Percentiles rank a stretch among this genome's conserved stretches.
Conservation (phyloP, 2,888 invertebrate species). For the Mesorhabditis belari region DNA sequence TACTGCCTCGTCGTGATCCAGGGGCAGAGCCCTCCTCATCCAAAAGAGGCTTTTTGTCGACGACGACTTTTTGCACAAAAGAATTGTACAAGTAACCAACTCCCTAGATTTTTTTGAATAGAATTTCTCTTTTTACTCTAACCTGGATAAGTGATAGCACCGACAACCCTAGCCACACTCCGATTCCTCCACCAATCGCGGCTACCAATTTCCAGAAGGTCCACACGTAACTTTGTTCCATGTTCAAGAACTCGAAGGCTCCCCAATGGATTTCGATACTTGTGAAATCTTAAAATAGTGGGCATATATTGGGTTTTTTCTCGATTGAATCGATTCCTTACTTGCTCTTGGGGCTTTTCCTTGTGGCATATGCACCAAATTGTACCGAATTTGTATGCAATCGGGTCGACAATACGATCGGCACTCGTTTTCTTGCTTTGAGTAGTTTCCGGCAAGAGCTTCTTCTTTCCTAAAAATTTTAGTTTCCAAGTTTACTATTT, state of each 20-base stretch:
- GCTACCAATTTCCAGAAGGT: constrained; percentile 43
- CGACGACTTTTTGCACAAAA: constrained; percentile 34
- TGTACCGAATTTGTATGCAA: constrained; percentile 44
- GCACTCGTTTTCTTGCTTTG: constrained; percentile 44
- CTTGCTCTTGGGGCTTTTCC: constrained; percentile 43
- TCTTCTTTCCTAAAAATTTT: not conserved
- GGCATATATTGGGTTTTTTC: constrained; percentile 3
- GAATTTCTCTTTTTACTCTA: not conserved
- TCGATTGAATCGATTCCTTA: constrained; percentile 7
- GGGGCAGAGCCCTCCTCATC: not conserved
- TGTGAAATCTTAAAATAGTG: constrained; percentile 34
- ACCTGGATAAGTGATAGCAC: constrained; percentile 51
- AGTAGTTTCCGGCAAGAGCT: constrained; percentile 28
- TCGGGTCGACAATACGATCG: constrained; percentile 40
- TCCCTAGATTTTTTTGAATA: constrained; percentile 26
- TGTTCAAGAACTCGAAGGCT: constrained; percentile 48
- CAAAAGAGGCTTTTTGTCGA: constrained; percentile 23
- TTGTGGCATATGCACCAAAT: constrained; percentile 43
- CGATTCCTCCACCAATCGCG: constrained; percentile 50
- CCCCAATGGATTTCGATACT: constrained; percentile 48
- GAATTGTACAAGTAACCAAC: constrained; percentile 43
- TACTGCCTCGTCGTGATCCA: no score
- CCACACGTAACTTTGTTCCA: constrained; percentile 47
- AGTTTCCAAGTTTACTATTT: not conserved
- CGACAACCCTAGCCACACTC: constrained; percentile 52